Base-by-base conservation (phyloP, 2,797 vertebrate genomes). In the Rhinoraja longicauda region DNA sequence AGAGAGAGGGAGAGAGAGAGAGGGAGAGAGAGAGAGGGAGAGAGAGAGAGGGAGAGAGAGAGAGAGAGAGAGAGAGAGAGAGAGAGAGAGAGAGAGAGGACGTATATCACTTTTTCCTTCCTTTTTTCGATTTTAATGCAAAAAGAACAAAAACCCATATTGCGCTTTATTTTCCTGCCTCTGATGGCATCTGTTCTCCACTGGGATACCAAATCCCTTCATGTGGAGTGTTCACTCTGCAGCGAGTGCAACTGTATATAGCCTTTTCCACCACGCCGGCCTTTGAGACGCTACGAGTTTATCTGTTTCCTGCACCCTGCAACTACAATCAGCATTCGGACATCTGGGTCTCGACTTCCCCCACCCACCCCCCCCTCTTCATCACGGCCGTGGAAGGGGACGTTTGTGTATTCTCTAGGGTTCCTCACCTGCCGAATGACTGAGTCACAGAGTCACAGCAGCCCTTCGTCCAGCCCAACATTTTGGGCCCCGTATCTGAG, bases 161-260 rank as follows among this genome's bases (percentile, higher is more conserved):
- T 97, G 96, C 95, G 93, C 95, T 95, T 94, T 93, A 94, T 96
- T 96, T 96, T 97, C 97, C 96, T 96, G 96, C 96, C 95, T 96
- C 94, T 94, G 0, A 93, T 94, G 93, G 93, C 94, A n/a, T n/a
- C n/a, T n/a, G n/a, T n/a, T n/a, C 95, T 96, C 95, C 94, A 94
- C 93, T 93, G 93, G 93, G 95, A 94, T 93, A 94, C 93, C 94
- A 94, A 96, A 95, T 96, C 96, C 95, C 95, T 96, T 95, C 94
- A 95, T 94, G 95, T 96, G 95, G 94, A 94, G 96, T 96, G 95
- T 53, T 84, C 5, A 26, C 81, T 57, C 81, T 1, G 81, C 59
- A 53, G n/a, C n/a, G n/a, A n/a, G n/a, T n/a, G n/a, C n/a, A n/a
- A n/a, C n/a, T n/a, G n/a, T n/a, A n/a, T n/a, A n/a, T n/a, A n/a